Base-by-base conservation (phyloP, 1,140 invertebrate genomes). In the Reticulitermes speratus region DNA sequence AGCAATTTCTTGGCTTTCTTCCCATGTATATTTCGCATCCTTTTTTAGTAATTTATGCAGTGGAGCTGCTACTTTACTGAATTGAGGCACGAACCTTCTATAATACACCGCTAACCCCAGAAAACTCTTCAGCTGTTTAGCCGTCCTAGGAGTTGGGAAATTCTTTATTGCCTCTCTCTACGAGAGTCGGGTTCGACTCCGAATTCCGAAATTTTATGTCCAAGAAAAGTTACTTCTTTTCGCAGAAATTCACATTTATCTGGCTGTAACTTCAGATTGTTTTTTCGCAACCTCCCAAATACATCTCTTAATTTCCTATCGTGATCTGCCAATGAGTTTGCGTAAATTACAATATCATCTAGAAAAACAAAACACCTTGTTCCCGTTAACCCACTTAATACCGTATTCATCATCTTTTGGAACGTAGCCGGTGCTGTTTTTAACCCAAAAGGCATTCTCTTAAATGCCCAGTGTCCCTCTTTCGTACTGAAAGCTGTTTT, bases 71-170 rank as follows among this genome's bases (percentile, higher is more conserved):
- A 86, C 59, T 65, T 48, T 30, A 8, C 83, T 82, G n/a, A 87
- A 88, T 69, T 86, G 32, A 12, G 44, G 32, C 3, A 87, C 85
- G 44, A 87, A 87, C 14, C 69, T 30, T 23, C 86, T 44, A 52
- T 88, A 88, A 52, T 88, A 87, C 21, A 55, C 75, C 14, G 45
- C 83, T n/a, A 87, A 59, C 23, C 87, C 87, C 3, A 91, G n/a
- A 83, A 86, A 90, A 12, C 86, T 85, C 86, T 90, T 88, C n/a
- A 91, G 88, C 84, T 89, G 86, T 83, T 89, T 90, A n/a, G 86
- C 84, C 11, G 89, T 87, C 86, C 86, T 88, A 16, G 90, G 89
- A 83, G 6, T 5, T 38, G 87, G 88, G 75, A 88, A 89, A 48
- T 90, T 86, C 85, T 55, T 55, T n/a, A 91, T 86, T 9, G 88